A percentile compares a stretch with the other conserved stretches of the same genome.
phyloP scores from a whole-genome alignment of 1,140 invertebrate genomes.

The Drosophila asahinai region DNA sequence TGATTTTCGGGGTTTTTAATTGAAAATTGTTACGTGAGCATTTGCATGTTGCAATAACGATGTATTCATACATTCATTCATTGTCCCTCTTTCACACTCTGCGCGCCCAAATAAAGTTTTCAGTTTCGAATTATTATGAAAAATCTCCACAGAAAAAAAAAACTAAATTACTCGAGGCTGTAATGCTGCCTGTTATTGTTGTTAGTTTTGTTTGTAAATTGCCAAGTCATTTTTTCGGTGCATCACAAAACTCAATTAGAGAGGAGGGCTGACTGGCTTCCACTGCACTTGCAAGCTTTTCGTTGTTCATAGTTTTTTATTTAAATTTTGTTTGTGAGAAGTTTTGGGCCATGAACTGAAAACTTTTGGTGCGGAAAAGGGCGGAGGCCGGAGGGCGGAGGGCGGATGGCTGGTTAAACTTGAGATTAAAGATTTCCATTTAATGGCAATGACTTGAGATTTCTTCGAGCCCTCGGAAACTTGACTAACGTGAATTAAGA shows the following conservation, averaged over 20 bases:
- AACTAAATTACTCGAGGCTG: conserved; percentile 31
- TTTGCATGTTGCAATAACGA: conserved; percentile 43
- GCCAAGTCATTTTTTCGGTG: conserved; percentile 40
- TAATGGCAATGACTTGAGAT: conserved; percentile 25
- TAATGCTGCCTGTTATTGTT: conserved; percentile 2
- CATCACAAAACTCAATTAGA: conserved; percentile 48
- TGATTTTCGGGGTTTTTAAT: conserved; percentile 24
- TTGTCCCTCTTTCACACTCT: conserved; percentile 8
- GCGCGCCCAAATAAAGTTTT: conserved; percentile 16
- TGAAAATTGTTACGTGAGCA: conserved; percentile 41
- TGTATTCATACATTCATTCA: conserved; percentile 3
- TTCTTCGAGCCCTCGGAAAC: not conserved
- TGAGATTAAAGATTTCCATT: conserved; percentile 33
- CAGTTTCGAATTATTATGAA: conserved; percentile 35
- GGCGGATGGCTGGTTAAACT: conserved; percentile 14
- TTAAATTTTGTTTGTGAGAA: conserved; percentile 36
- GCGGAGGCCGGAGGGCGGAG: conserved; percentile 1
- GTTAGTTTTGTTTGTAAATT: conserved; percentile 32
- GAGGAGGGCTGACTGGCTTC: conserved; percentile 19
- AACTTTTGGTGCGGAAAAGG: conserved; percentile 10
- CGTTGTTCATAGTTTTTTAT: conserved; percentile 4
- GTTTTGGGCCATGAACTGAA: conserved; percentile 40
- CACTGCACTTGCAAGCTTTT: conserved; percentile 29
- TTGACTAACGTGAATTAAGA: too few species aligned
- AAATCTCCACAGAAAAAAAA: conserved; percentile 1